Conservation (phyloP, 2,888 invertebrate genomes). For the Idaea dimidiata region DNA sequence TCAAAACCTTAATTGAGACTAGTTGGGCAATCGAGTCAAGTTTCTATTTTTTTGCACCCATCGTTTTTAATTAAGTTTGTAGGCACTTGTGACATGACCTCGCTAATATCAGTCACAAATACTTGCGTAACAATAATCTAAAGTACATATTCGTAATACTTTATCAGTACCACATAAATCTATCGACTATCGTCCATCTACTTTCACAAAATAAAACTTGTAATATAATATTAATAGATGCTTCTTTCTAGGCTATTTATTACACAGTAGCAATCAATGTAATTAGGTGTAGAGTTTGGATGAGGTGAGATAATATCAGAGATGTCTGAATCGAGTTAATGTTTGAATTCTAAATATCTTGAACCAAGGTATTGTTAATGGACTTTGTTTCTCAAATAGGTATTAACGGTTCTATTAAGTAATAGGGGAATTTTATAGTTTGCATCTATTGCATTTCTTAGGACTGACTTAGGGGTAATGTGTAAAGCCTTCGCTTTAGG, state of each 20-base stretch:
- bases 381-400: too few relatives aligned
- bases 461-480: too few relatives aligned
- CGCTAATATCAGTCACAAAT: not conserved
- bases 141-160: not conserved
- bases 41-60: not conserved
- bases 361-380: too few relatives aligned
- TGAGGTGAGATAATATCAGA: too few relatives aligned
- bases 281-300: too few relatives aligned
- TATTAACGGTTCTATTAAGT: too few relatives aligned
- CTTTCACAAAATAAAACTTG: not conserved
- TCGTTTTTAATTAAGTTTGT: not conserved
- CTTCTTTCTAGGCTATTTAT: not conserved
- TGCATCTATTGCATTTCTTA: too few relatives aligned
- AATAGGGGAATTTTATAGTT: too few relatives aligned
- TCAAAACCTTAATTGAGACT: not conserved
- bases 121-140: not conserved
- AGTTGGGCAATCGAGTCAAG: not conserved
- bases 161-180: not conserved
- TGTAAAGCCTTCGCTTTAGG: too few relatives aligned
- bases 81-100: not conserved
- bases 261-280: not conserved
- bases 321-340: too few relatives aligned
- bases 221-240: not conserved
- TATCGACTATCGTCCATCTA: not conserved
- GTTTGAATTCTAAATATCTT: too few relatives aligned